These are phyloP conservation scores for Caenorhabditis japonica DNA, from an alignment of 2,888 invertebrate genomes.

Conservation along the genomic window DNA sequence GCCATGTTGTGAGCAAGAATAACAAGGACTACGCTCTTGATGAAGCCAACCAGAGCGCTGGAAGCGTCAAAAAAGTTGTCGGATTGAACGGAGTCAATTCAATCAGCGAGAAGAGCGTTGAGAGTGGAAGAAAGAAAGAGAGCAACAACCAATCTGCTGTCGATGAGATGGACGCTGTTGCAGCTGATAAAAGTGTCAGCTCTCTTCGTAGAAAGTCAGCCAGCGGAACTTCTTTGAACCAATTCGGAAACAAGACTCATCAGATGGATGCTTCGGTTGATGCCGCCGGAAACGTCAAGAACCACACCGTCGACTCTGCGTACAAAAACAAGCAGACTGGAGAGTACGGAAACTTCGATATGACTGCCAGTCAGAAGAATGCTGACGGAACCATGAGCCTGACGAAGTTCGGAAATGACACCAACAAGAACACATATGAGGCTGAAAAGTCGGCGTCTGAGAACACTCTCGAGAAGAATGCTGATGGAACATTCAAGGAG, in stretches of 20 bases:
- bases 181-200: conserved; percentile 12
- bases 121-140: conserved; percentile 45
- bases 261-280: conserved; percentile 15
- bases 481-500: conserved; percentile 25
- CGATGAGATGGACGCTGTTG: conserved; percentile 8
- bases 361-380: conserved; percentile 7
- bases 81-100: conserved; percentile 33
- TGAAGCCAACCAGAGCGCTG: conserved; percentile 42
- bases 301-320: conserved; percentile 18
- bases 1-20: conserved; percentile 23
- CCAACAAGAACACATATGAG: conserved; percentile 36
- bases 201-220: conserved; percentile 9
- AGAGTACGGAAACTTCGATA: conserved; percentile 25
- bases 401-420: conserved; percentile 10
- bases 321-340: conserved; percentile 42
- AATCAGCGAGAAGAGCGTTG: conserved; percentile 19
- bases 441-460: conserved; percentile 30
- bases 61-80: conserved; percentile 20
- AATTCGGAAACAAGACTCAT: conserved; percentile 24
- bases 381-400: conserved; percentile 25
- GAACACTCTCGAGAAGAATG: conserved; percentile 12
- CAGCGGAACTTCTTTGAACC: conserved; percentile 23
- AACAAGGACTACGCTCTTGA: conserved; percentile 30
- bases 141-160: conserved; percentile 33
- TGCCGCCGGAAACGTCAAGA: conserved; percentile 29